Evolutionary conservation across 2,113 vertebrate genomes (phyloP).

Genomic region (Toxostoma redivivum): DNA sequence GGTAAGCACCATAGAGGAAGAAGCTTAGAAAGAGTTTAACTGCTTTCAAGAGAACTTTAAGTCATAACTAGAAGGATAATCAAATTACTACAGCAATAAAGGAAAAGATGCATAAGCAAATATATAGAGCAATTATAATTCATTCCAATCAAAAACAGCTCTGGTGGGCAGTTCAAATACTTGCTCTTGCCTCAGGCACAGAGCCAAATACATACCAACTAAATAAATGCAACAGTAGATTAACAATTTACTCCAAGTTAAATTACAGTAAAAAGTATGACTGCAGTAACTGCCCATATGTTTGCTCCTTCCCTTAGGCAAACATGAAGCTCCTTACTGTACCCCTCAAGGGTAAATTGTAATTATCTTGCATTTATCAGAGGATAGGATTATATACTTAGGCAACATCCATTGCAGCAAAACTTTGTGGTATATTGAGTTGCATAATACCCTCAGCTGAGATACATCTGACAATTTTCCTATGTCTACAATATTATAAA

Average conservation of each 20-base stretch:
- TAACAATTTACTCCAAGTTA: background rate
- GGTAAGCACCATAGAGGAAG: background rate
- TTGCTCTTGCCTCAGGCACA: background rate
- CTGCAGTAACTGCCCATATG: background rate
- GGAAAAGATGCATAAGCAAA: background rate
- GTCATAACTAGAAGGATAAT: background rate
- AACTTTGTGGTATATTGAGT: background rate
- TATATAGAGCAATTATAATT: background rate
- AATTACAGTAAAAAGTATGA: background rate
- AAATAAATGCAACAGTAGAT: background rate
- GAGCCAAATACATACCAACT: background rate
- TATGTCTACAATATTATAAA: background rate
- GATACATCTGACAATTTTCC: background rate
- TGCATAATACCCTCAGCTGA: background rate
- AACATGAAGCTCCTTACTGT: background rate
- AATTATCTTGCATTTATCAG: background rate
- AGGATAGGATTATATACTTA: background rate
- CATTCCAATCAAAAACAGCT: background rate
- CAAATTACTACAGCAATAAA: background rate
- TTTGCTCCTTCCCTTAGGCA: background rate
- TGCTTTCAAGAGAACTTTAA: background rate
- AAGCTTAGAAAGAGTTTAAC: background rate
- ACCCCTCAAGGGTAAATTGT: background rate
- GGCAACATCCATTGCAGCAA: background rate
- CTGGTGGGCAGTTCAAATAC: background rate